Conservation (phyloP, 2,113 vertebrate species). For the Tetrao urogallus region DNA sequence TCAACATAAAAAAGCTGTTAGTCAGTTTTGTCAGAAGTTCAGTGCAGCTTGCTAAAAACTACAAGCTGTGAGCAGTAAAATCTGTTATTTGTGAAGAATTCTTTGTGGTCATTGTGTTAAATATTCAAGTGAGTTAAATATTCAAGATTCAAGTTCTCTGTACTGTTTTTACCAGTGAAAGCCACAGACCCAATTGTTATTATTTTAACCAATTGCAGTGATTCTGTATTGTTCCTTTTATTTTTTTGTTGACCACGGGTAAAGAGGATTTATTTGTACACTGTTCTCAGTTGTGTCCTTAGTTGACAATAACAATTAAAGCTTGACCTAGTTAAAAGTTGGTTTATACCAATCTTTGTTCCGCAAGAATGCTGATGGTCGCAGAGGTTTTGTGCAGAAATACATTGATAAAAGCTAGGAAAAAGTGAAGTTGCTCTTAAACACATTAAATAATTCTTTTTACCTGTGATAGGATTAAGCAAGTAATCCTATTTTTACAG, state of each 20-base stretch:
- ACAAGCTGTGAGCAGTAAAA: neutral
- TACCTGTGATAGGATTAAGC: neutral
- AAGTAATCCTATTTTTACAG: constrained; percentile 72
- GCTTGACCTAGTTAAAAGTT: neutral
- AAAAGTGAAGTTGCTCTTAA: neutral
- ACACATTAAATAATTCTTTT: neutral
- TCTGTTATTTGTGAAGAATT: constrained; percentile 11
- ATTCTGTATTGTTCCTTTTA: neutral
- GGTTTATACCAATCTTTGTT: neutral
- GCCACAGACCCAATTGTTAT: neutral
- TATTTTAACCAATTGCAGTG: neutral
- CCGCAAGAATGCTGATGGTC: neutral
- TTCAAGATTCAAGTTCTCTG: neutral
- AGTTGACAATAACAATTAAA: neutral
- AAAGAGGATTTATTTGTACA: neutral
- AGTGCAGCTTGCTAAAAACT: neutral
- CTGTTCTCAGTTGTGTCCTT: neutral
- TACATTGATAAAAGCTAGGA: neutral
- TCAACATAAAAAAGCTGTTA: neutral
- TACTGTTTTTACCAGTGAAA: neutral
- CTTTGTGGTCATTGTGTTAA: neutral
- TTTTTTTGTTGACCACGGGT: neutral
- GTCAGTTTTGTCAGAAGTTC: neutral
- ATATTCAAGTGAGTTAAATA: neutral
- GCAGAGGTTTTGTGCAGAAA: neutral